Conservation (phyloP, 2,888 invertebrate species). For the Gnatocerus cornutus region DNA sequence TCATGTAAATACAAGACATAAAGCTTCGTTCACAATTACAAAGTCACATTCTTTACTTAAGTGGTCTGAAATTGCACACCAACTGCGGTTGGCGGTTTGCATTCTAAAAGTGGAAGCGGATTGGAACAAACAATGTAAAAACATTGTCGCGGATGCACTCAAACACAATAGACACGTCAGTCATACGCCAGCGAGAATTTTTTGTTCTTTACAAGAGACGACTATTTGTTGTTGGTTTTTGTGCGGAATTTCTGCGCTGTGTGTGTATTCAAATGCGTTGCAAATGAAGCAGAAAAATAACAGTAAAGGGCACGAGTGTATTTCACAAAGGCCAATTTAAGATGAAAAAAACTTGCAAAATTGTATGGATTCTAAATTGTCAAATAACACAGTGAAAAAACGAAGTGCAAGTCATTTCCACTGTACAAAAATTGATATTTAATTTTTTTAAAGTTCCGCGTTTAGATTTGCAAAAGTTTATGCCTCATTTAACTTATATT, state of each 20-base stretch:
- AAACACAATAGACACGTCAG: conserved; percentile 28
- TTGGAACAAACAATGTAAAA: not conserved
- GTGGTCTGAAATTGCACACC: conserved; percentile 37
- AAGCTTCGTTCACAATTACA: conserved; percentile 36
- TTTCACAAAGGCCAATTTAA: conserved; percentile 11
- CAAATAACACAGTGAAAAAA: too few relatives aligned
- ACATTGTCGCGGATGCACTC: not conserved
- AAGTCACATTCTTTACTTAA: conserved; percentile 33
- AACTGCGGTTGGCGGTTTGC: conserved; percentile 25
- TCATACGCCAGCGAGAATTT: conserved; percentile 7
- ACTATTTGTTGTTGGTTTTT: conserved; percentile 28
- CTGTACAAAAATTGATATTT: too few relatives aligned
- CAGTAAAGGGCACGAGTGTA: not conserved
- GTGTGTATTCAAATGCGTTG: conserved; percentile 19
- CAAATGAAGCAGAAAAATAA: conserved; percentile 34
- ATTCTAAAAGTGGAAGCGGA: conserved; percentile 16
- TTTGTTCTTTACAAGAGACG: conserved; percentile 3
- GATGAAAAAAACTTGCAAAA: not conserved
- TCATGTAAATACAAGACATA: conserved; percentile 42
- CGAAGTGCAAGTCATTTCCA: too few relatives aligned
- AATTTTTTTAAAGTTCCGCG: too few relatives aligned
- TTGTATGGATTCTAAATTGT: too few relatives aligned
- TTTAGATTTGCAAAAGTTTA: too few relatives aligned
- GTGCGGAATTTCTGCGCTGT: conserved; percentile 10
- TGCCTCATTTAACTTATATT: too few relatives aligned